phyloP scores from a whole-genome alignment of 1,140 invertebrate species.

The Drosophila neocordata region DNA sequence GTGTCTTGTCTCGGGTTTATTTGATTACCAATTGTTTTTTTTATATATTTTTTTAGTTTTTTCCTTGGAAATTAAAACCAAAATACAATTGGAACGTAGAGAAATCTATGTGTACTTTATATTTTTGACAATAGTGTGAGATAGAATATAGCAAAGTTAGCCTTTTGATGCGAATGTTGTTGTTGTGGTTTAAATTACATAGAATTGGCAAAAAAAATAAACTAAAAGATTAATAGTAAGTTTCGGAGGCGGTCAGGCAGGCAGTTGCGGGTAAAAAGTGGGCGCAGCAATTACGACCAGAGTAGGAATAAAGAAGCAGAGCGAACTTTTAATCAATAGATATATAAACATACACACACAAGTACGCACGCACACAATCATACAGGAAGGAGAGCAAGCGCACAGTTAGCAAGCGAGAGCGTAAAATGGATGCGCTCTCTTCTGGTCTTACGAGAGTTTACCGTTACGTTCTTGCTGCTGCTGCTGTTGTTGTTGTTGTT shows the following conservation, averaged over 20 bases:
- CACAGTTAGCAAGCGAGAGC: conserved; percentile 18
- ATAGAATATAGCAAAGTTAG: background rate
- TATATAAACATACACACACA: conserved; percentile 55
- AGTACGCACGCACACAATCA: background rate
- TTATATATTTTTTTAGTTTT: conserved; percentile 23
- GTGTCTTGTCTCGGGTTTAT: conserved; percentile 14
- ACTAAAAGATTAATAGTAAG: conserved; percentile 7
- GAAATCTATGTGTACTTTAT: background rate
- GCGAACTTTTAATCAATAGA: conserved; percentile 42
- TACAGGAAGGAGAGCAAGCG: conserved; percentile 44
- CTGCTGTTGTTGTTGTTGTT: conserved; percentile 16
- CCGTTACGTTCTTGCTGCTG: conserved; percentile 32
- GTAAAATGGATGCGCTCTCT: conserved; percentile 33
- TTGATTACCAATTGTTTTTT: conserved; percentile 18
- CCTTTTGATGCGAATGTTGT: conserved; percentile 18
- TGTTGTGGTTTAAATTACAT: conserved; percentile 37
- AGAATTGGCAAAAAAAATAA: conserved; percentile 12
- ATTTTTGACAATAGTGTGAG: background rate
- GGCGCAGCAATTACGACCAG: conserved; percentile 41
- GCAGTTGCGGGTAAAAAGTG: conserved; percentile 27
- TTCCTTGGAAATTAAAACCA: background rate
- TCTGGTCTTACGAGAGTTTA: conserved; percentile 43
- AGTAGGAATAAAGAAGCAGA: conserved; percentile 55
- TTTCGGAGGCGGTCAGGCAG: conserved; percentile 8
- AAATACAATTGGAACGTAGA: background rate